phyloP scores from a whole-genome alignment of 2,888 invertebrate genomes.

The Acronicta aceris region DNA sequence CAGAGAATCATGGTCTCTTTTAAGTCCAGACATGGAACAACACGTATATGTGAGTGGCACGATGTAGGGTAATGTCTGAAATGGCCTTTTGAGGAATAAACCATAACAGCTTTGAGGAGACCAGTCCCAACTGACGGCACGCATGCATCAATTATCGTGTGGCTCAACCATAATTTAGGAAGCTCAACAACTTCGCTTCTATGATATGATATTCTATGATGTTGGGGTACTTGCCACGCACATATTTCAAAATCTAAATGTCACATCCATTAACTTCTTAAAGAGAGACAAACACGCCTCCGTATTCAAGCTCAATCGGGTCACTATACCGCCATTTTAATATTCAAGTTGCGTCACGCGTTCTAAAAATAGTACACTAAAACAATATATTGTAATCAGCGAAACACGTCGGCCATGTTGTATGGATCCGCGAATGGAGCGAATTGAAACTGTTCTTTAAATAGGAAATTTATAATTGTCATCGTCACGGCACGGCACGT shows the following conservation, averaged over 20 bases:
- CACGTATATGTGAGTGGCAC: too few species aligned
- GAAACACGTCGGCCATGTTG: conserved; percentile 37
- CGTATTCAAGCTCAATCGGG: conserved; percentile 13
- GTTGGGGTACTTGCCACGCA: too few species aligned
- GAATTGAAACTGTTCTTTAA: conserved; percentile 38
- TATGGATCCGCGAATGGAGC: conserved; percentile 16
- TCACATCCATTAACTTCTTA: conserved; percentile 11
- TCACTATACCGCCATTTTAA: conserved; percentile 35
- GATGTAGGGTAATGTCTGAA: too few species aligned
- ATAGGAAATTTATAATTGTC: conserved; percentile 42
- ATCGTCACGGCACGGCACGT: conserved; percentile 21
- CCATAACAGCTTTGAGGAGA: too few species aligned
- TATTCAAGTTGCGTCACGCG: conserved; percentile 31
- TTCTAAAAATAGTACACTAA: conserved; percentile 48
- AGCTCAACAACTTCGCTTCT: too few species aligned
- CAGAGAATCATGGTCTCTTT: too few species aligned
- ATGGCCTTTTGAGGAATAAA: too few species aligned
- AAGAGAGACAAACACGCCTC: conserved; percentile 15
- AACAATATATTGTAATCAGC: conserved; percentile 51
- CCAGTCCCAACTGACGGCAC: too few species aligned
- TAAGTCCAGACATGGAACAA: too few species aligned
- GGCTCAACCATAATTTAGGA: too few species aligned
- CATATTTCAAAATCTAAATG: conserved; percentile 6
- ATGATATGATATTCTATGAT: too few species aligned
- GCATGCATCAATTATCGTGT: too few species aligned